These are phyloP conservation scores for Chloropsis cyanopogon DNA, from an alignment of 2,113 vertebrate genomes.

Conservation along the genomic window DNA sequence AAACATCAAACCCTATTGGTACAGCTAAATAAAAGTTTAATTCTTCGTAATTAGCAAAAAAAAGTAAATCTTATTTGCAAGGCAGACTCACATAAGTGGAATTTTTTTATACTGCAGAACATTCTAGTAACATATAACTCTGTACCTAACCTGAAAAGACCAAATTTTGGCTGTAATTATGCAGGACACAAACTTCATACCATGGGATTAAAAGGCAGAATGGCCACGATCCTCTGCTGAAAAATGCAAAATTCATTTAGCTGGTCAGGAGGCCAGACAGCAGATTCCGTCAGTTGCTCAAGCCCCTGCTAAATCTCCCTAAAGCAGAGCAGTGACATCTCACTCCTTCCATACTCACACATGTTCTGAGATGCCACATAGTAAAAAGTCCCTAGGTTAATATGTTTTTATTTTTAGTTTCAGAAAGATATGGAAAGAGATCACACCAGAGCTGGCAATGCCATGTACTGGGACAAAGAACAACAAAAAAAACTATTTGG, in stretches of 20 bases:
- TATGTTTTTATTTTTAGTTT: background rate
- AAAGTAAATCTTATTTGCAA: background rate
- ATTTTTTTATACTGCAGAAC: background rate
- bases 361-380: background rate
- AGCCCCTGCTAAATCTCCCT: background rate
- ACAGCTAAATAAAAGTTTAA: background rate
- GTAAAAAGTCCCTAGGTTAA: background rate
- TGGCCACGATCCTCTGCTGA: background rate
- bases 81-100: background rate
- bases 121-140: background rate
- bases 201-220: background rate
- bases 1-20: background rate
- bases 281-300: background rate
- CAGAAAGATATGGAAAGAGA: background rate
- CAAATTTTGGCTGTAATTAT: background rate
- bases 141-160: background rate
- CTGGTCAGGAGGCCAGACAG: background rate
- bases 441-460: background rate
- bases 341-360: background rate
- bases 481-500: background rate
- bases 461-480: background rate
- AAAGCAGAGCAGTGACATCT: background rate
- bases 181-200: background rate
- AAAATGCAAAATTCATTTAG: background rate
- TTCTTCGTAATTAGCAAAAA: constrained; percentile 22